phyloP scores from a whole-genome alignment of 2,888 invertebrate species.

The Chymomyza procnemis region DNA sequence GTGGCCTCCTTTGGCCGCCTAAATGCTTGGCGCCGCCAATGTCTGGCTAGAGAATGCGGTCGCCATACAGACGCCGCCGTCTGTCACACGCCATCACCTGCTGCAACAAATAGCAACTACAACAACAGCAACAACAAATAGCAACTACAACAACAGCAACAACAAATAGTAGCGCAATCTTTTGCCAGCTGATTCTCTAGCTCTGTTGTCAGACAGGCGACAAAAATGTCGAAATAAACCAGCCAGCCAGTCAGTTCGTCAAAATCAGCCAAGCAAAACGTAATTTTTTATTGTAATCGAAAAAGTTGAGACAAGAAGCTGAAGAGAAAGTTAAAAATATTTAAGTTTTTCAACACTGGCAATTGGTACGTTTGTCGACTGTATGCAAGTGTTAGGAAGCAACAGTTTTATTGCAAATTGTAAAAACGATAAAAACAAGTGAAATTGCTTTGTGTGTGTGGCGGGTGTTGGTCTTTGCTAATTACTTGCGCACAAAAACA shows the following conservation, averaged over 20 bases:
- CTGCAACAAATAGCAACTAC: constrained; percentile 45
- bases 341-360: no score
- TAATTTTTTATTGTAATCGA: background rate
- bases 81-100: constrained; percentile 14
- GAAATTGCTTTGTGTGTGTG: background rate
- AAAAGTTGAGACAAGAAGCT: background rate
- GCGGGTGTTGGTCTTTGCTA: constrained; percentile 1
- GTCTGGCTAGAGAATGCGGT: constrained; percentile 18
- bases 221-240: constrained; percentile 19
- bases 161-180: constrained; percentile 8
- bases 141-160: constrained; percentile 1
- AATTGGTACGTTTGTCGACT: background rate
- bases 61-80: constrained; percentile 8
- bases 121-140: constrained; percentile 25
- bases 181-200: constrained; percentile 46
- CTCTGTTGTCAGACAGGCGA: constrained; percentile 29
- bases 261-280: no score
- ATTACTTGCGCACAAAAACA: background rate
- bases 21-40: constrained; percentile 22
- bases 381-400: background rate
- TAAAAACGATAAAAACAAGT: background rate
- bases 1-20: constrained; percentile 16
- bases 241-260: no score
- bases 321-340: no score
- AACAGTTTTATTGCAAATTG: background rate